phyloP scores from a whole-genome alignment of 2,113 vertebrate genomes.

The Sitta europaea region DNA sequence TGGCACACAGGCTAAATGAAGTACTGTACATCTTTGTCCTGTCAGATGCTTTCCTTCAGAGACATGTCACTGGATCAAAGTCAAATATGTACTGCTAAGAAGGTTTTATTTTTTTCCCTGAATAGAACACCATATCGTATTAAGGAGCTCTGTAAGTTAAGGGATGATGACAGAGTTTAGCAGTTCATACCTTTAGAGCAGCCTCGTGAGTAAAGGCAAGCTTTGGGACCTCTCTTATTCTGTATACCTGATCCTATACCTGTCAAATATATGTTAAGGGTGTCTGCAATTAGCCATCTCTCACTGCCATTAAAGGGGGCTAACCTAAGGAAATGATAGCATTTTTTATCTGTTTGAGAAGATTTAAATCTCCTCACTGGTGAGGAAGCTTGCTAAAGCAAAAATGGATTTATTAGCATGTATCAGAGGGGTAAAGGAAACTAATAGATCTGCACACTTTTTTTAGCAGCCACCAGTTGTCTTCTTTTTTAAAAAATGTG shows the following conservation, averaged over 20 bases:
- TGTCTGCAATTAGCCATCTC: neutral
- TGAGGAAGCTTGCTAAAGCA: neutral
- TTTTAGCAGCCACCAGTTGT: neutral
- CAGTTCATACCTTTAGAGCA: slow-evolving; percentile 25
- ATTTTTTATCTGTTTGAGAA: neutral
- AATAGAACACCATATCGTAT: neutral
- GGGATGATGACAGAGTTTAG: slow-evolving; percentile 52
- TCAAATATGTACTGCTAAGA: neutral
- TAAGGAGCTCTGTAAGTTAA: slow-evolving; percentile 37
- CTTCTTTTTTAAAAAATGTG: neutral
- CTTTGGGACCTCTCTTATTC: neutral
- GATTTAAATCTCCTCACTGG: neutral
- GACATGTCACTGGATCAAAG: slow-evolving; percentile 36
- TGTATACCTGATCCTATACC: neutral
- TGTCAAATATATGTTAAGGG: neutral
- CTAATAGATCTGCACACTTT: neutral
- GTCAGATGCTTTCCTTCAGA: slow-evolving; percentile 33
- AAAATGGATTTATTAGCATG: neutral
- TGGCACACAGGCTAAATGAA: neutral
- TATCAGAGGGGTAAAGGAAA: neutral
- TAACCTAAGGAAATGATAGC: neutral
- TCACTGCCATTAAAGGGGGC: neutral
- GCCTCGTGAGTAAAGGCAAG: slow-evolving; percentile 7
- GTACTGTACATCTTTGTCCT: neutral
- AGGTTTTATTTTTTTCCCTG: neutral